Base-by-base conservation (phyloP, 2,888 invertebrate genomes). In the Minunthozetes semirufus region DNA sequence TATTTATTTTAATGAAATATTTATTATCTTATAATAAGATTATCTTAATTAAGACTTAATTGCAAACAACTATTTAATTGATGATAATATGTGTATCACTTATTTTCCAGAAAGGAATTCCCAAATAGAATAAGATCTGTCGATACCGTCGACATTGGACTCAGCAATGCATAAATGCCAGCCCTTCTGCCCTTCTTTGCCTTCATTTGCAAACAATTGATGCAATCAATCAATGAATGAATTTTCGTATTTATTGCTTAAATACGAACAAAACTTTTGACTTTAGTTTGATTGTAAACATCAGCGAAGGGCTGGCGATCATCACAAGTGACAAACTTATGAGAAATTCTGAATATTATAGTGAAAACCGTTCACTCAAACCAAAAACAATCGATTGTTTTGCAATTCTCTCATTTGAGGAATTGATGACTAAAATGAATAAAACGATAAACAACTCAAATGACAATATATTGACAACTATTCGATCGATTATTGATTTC, bases 131-230 rank as follows among this genome's bases (percentile, higher is more conserved):
- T 70, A 70, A 70, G 48, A 19, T 22, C 70, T 70, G 70, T 70
- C 70, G 70, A 70, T 70, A 48, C 46, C 70, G 70, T 70, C 70
- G 70, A 48, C 70, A 70, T 13, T 70, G 42, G 70, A 70, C 70
- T 70, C 70, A 48, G 70, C 48, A n/a, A 70, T 70, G 70, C 70
- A 48, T 70, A 19, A 46, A 70, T 48, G 48, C 48, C 70, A 70
- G 70, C 70, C 70, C 70, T 70, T 70, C 11, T 48, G 70, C 70
- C 70, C 70, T 70, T 70, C 11, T 48, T 27, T 70, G 70, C 70
- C 42, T 70, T 70, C 63, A 66, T 13, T 38, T 66, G 59, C 59
- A 59, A 27, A 17, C 59, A 27, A 50, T 42, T 42, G 42, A 42
- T 50, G 50, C 27, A 59, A 25, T 25, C 27, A 59, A 25, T 25